Percentiles rank a stretch among this genome's conserved stretches.
phyloP scores from a whole-genome alignment of 2,113 vertebrate species.

The Charadrius vociferus region DNA sequence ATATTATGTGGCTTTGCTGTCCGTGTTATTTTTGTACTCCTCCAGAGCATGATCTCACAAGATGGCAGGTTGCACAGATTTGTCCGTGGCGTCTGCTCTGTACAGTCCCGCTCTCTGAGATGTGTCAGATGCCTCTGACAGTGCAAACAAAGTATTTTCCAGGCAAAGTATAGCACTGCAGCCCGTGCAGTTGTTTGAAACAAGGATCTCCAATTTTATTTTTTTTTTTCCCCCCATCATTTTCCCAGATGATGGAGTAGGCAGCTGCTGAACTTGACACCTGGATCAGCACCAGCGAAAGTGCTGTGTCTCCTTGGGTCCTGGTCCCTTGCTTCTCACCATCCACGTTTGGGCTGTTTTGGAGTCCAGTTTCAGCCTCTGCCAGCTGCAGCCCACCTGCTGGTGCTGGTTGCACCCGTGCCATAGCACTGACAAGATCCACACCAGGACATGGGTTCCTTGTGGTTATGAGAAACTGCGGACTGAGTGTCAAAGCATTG shows the following conservation, averaged over 20 bases:
- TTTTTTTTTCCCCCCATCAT: too few relatives aligned
- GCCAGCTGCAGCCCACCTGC: not conserved
- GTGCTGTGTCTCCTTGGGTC: fast-evolving
- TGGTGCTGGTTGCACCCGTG: fast-evolving
- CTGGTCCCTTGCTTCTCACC: not conserved
- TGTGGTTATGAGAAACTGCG: not conserved
- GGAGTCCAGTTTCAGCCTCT: fast-evolving
- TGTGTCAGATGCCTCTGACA: not conserved
- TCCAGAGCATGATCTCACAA: not conserved
- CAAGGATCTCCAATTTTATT: not conserved
- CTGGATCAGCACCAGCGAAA: not conserved
- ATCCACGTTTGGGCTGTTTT: fast-evolving
- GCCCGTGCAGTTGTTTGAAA: not conserved
- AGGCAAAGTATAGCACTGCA: not conserved
- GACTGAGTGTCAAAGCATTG: not conserved
- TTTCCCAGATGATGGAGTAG: not conserved
- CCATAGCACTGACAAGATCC: fast-evolving
- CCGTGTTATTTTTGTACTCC: not conserved
- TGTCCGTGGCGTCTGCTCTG: not conserved
- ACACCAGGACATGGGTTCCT: not conserved
- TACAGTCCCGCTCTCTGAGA: not conserved
- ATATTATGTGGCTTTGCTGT: not conserved
- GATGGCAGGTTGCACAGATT: not conserved
- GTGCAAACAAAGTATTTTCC: not conserved
- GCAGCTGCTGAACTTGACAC: not conserved